Base-by-base conservation (phyloP, 2,888 invertebrate species). In the Trissolcus japonicus region DNA sequence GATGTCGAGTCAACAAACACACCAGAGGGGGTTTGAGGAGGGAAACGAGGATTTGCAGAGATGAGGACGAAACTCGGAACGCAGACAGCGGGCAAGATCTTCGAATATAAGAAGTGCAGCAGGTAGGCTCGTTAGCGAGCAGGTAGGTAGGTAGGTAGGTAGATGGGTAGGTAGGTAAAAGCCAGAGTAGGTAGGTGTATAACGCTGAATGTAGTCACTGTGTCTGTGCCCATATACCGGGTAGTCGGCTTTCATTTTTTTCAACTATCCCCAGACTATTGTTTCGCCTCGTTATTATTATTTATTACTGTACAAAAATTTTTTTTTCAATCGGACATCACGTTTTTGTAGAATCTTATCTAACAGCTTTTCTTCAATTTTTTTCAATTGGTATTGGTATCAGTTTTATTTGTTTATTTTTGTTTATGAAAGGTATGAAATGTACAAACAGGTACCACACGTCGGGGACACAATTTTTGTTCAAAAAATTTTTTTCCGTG, bases 101-200 rank as follows among this genome's bases (percentile, higher is more conserved):
- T 63, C 83, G 83, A 84, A 86, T 86, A 83, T 82, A 87, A 88
- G 86, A 86, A 87, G 86, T 86, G 86, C 85, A 85, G 87, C 87
- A 88, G 88, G 88, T 88, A 88, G 87, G 86, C 88, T 88, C 87
- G 88, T 88, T 88, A 73, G 69, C 79, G 71, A 87, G 87, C 85
- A 62, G 51, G 76, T 67, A 67, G 61, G 60, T 71, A 71, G 72
- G 57, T 65, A 53, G 60, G 68, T 69, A 63, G 65, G 21, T 59
- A 43, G 61, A 41, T 55, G 14, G 88, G 85, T 82, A 83, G 84
- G 82, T 80, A 83, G 82, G 66, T 46, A 55, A 56, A 41, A 55
- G 60, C 51, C 60, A 41, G 62, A 56, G 71, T 61, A 61, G 66
- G 60, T 71, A 71, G 73, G 73, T 66, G 66, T 66, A 84, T 83